Conservation (phyloP, 2,888 invertebrate species). For the Megamerina dolium region DNA sequence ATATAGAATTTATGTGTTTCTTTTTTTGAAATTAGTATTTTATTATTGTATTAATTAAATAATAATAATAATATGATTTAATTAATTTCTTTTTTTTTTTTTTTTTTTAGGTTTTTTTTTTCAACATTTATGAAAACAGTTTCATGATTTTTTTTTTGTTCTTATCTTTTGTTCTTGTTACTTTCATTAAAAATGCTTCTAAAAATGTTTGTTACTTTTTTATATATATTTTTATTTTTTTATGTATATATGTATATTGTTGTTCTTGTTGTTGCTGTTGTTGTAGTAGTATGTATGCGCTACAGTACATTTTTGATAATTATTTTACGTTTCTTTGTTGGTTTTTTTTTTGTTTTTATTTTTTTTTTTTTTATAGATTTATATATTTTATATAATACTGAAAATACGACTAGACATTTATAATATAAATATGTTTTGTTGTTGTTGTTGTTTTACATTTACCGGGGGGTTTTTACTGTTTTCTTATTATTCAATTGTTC, state of each 20-base stretch:
- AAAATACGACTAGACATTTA: constrained; percentile 49
- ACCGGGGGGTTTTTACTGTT: background rate
- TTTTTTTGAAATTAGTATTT: too few relatives aligned
- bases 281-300: constrained; percentile 10
- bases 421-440: constrained; percentile 17
- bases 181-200: constrained; percentile 35
- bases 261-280: constrained; percentile 20
- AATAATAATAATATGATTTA: too few relatives aligned
- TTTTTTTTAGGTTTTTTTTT: constrained; percentile 13
- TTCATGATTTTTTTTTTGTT: constrained; percentile 12
- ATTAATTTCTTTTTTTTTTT: constrained; percentile 17
- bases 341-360: constrained; percentile 12
- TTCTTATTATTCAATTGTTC: background rate
- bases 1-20: too few relatives aligned
- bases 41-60: too few relatives aligned
- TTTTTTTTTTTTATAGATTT: constrained; percentile 9
- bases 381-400: constrained; percentile 42
- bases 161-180: constrained; percentile 18
- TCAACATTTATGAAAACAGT: constrained; percentile 20
- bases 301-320: constrained; percentile 17
- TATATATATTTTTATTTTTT: constrained; percentile 15
- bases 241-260: constrained; percentile 16
- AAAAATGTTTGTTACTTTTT: constrained; percentile 18
- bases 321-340: constrained; percentile 8
- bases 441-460: background rate